phyloP scores from a whole-genome alignment of 1,140 invertebrate species.

The Neodiprion fabricii region DNA sequence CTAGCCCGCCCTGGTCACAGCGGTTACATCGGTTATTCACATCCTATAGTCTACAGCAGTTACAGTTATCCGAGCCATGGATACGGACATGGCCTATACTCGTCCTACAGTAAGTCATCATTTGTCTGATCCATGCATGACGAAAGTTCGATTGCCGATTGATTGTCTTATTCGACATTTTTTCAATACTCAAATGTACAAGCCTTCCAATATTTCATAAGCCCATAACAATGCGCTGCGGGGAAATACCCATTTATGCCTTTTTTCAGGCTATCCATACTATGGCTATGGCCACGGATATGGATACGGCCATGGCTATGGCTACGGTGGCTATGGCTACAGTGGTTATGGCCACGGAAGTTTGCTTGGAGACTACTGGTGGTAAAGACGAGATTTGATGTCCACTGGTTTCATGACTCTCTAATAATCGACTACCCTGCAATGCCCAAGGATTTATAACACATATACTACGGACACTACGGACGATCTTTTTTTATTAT shows the following conservation, averaged over 20 bases:
- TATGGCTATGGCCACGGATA: conserved; percentile 15
- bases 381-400: background rate
- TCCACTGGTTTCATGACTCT: too few relatives aligned
- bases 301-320: background rate
- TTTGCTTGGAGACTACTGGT: conserved; percentile 2
- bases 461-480: background rate
- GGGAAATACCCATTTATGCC: too few relatives aligned
- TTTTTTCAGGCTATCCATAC: conserved; percentile 10
- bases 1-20: conserved; percentile 6
- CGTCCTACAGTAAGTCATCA: conserved; percentile 12
- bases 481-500: background rate
- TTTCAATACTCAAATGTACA: too few relatives aligned
- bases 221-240: too few relatives aligned
- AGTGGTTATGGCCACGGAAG: background rate
- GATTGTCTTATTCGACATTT: too few relatives aligned
- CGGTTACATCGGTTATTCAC: conserved; percentile 2
- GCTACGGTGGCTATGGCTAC: conserved; percentile 7
- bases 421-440: background rate
- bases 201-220: too few relatives aligned
- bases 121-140: too few relatives aligned
- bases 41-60: conserved; percentile 5
- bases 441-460: background rate
- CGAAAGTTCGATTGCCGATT: too few relatives aligned
- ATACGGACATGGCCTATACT: conserved; percentile 10
- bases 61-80: conserved; percentile 13